phyloP scores from a whole-genome alignment of 2,888 invertebrate species.

The Toxonevra muliebris region DNA sequence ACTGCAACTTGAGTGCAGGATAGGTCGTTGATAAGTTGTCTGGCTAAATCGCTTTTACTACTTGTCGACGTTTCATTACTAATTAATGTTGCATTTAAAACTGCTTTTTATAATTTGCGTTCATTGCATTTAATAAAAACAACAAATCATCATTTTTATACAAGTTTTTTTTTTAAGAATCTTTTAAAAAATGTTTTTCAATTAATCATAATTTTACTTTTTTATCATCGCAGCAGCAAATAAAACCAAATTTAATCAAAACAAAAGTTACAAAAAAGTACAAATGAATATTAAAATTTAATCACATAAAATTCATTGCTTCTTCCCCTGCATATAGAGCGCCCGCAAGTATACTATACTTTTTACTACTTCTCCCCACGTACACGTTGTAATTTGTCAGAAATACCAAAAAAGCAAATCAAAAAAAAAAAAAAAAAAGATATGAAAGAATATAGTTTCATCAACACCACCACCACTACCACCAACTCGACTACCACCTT shows the following conservation, averaged over 20 bases:
- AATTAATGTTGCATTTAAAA: too few relatives aligned
- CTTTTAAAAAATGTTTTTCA: constrained; percentile 6
- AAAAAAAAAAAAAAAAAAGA: too few relatives aligned
- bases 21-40: too few relatives aligned
- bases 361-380: constrained; percentile 32
- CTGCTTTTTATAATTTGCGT: too few relatives aligned
- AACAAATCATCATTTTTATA: constrained; percentile 1
- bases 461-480: background rate
- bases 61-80: background rate
- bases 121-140: background rate
- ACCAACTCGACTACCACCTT: background rate
- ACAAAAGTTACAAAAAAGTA: constrained; percentile 4
- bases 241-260: constrained; percentile 30
- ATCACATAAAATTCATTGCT: constrained; percentile 19
- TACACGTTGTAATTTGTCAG: too few relatives aligned
- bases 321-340: constrained; percentile 15
- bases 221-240: constrained; percentile 39
- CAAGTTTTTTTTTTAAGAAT: background rate
- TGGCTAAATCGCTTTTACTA: background rate
- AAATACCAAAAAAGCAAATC: too few relatives aligned
- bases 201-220: constrained; percentile 31
- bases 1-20: too few relatives aligned
- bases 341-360: constrained; percentile 24
- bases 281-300: background rate
- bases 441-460: too few relatives aligned